These are phyloP conservation scores for Saguinus midas DNA, from an alignment of 2,113 vertebrate species.

Conservation along the genomic window DNA sequence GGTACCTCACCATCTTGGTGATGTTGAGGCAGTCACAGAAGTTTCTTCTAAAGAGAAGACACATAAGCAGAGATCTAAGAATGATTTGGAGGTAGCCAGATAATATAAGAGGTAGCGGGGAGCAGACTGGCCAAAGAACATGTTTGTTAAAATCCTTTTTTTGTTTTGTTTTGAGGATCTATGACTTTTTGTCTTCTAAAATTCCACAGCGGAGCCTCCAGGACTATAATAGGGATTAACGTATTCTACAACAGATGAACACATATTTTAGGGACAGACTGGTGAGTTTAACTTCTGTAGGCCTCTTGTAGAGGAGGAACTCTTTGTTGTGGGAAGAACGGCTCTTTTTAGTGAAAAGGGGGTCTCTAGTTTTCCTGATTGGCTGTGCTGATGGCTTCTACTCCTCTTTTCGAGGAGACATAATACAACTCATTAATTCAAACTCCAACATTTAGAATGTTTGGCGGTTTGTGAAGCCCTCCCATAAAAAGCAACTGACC, in stretches of 20 bases:
- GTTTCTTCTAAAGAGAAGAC: not conserved
- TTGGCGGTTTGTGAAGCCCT: slow-evolving; percentile 3
- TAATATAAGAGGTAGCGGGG: not conserved
- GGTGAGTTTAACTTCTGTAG: not conserved
- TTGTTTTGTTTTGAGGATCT: not conserved
- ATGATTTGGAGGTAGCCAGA: too few relatives aligned
- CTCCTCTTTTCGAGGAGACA: not conserved
- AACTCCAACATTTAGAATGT: not conserved
- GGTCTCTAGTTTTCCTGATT: not conserved
- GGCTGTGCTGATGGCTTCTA: too few relatives aligned
- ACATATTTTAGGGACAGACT: not conserved
- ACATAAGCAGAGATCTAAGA: not conserved
- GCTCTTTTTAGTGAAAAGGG: not conserved
- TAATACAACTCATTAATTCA: not conserved
- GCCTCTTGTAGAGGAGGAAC: not conserved
- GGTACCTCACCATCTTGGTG: fast-evolving
- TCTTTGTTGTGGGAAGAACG: not conserved
- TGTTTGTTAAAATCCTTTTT: not conserved
- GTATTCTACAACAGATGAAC: not conserved
- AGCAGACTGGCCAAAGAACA: too few relatives aligned
- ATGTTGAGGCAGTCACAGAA: not conserved
- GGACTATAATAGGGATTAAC: not conserved
- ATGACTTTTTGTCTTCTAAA: not conserved
- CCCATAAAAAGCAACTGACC: not conserved
- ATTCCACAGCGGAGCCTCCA: not conserved